These are phyloP conservation scores for Hydropotes inermis DNA, from an alignment of 2,113 vertebrate species.

Conservation along the genomic window DNA sequence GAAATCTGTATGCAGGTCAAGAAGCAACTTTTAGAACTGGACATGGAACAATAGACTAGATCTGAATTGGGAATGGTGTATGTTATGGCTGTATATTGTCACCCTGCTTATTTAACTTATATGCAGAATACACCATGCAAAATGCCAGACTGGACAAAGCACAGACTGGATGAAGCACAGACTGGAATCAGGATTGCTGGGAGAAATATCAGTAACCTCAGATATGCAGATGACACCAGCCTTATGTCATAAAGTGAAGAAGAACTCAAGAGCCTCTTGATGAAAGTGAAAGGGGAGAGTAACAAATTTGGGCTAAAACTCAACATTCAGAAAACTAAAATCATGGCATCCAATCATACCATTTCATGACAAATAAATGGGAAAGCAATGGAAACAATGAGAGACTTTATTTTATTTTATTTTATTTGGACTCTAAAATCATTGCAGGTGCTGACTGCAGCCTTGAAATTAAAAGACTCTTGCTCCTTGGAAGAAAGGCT, in stretches of 20 bases:
- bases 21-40: not conserved
- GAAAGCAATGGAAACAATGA: not conserved
- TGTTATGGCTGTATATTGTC: not conserved
- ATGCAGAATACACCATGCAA: not conserved
- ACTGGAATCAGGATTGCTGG: not conserved
- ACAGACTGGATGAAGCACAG: not conserved
- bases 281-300: not conserved
- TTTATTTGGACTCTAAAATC: not conserved
- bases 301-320: not conserved
- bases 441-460: not conserved
- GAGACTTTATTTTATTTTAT: not conserved
- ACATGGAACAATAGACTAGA: not conserved
- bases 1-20: not conserved
- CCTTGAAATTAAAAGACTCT: not conserved
- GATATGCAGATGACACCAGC: not conserved
- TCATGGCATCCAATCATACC: not conserved
- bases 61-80: not conserved
- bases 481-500: not conserved
- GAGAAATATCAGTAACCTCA: not conserved
- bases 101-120: not conserved
- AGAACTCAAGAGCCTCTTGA: not conserved
- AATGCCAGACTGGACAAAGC: not conserved
- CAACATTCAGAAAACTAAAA: not conserved
- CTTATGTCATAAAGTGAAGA: not conserved
- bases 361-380: not conserved